Conservation (phyloP, 2,113 vertebrate species). For the Otus sunia region DNA sequence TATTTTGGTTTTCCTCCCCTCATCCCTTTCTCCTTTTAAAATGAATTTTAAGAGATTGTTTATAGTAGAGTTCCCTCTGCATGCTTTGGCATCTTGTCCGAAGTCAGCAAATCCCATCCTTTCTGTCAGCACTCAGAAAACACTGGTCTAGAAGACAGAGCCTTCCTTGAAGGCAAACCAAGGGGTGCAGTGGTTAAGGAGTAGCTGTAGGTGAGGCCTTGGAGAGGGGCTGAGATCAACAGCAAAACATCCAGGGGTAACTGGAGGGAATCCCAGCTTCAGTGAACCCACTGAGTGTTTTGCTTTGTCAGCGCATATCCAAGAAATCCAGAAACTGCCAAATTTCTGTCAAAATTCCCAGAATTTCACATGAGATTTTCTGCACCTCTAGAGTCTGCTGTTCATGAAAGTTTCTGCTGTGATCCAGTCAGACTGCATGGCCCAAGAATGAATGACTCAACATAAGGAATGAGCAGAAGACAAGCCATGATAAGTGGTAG, state of each 20-base stretch:
- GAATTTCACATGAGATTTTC: neutral
- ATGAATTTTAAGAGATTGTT: slow-evolving; percentile 20
- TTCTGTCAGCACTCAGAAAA: neutral
- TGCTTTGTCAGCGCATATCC: neutral
- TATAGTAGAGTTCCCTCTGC: neutral
- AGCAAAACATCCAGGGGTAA: neutral
- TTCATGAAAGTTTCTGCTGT: neutral
- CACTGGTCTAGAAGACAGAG: neutral
- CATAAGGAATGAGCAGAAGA: neutral
- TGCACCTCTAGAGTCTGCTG: neutral
- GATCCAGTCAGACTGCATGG: neutral
- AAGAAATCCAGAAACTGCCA: neutral
- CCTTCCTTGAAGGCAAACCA: neutral
- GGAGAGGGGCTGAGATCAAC: neutral
- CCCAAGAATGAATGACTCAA: neutral
- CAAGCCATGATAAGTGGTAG: neutral
- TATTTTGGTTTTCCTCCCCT: slow-evolving; percentile 49
- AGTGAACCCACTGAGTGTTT: neutral
- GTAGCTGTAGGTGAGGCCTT: neutral
- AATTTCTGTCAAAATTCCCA: neutral
- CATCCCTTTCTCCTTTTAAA: neutral
- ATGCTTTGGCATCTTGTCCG: slow-evolving; percentile 9
- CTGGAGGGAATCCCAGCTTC: neutral
- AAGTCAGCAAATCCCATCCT: slow-evolving; percentile 4
- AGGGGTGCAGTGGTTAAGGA: neutral